Evolutionary conservation across 2,113 vertebrate species (phyloP).

Genomic region (Elaphurus davidianus): DNA sequence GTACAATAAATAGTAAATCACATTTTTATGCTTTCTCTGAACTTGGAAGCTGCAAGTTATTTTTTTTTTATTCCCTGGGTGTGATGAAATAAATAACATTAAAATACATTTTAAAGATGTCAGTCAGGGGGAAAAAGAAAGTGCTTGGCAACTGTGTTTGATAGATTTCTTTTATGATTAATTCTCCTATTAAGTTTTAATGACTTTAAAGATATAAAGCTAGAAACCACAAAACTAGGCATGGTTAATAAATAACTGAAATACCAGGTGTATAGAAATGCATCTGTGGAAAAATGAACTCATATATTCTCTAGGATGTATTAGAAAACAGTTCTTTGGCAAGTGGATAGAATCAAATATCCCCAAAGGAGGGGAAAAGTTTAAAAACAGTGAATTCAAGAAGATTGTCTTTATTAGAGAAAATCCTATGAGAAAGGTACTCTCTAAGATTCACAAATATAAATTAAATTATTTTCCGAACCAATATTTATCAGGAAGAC

Average conservation of each 20-base stretch:
- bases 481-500: neutral
- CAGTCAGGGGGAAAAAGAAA: neutral
- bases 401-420: constrained; percentile 1
- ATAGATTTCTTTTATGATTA: constrained; percentile 74
- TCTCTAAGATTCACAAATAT: neutral
- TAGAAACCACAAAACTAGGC: constrained; percentile 61
- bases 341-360: neutral
- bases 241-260: constrained; percentile 65
- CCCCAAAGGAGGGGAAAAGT: neutral
- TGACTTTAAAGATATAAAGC: constrained; percentile 69
- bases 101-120: constrained; percentile 42
- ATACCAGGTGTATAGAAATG: constrained; percentile 46
- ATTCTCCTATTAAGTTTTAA: constrained; percentile 73
- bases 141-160: constrained; percentile 57
- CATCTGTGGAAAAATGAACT: constrained; percentile 57
- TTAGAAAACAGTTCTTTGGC: constrained; percentile 43
- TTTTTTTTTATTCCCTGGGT: constrained; percentile 56
- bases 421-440: neutral
- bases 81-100: constrained; percentile 76
- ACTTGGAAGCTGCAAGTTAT: constrained; percentile 35
- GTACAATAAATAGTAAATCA: constrained; percentile 70
- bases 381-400: neutral
- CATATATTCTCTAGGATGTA: constrained; percentile 18
- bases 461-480: neutral
- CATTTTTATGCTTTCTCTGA: constrained; percentile 71